Evolutionary conservation across 2,888 invertebrate genomes (phyloP).

Genomic region (Scaptomyza cyrtandrae): DNA sequence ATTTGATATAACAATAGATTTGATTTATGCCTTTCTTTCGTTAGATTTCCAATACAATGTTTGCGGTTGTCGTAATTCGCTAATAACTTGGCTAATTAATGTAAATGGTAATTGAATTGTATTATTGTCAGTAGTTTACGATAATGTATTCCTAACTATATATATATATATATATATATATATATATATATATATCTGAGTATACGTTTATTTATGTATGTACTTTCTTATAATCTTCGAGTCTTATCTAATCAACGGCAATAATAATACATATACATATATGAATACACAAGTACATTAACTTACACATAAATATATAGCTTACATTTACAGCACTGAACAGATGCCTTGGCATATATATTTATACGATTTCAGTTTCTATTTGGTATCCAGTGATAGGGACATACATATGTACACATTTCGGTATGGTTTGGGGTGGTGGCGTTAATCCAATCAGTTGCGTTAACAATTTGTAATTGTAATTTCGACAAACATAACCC

Average conservation of each 20-base stretch:
- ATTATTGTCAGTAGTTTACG: slow-evolving; percentile 84
- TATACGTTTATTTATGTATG: not conserved
- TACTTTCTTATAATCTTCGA: slow-evolving; percentile 8
- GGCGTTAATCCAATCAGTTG: slow-evolving; percentile 56
- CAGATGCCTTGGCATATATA: slow-evolving; percentile 2
- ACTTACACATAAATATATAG: slow-evolving; percentile 10
- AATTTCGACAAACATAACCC: slow-evolving; percentile 58
- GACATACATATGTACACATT: slow-evolving; percentile 21
- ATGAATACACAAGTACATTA: slow-evolving; percentile 15
- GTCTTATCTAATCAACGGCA: slow-evolving; percentile 18
- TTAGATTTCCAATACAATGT: slow-evolving; percentile 16
- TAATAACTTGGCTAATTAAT: slow-evolving; percentile 50
- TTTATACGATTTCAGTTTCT: not conserved
- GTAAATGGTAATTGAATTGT: slow-evolving; percentile 79
- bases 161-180: slow-evolving; percentile 1
- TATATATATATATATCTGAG: slow-evolving; percentile 1
- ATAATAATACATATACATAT: slow-evolving; percentile 18
- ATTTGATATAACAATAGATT: slow-evolving; percentile 59
- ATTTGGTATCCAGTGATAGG: slow-evolving; percentile 4
- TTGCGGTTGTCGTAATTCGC: slow-evolving; percentile 9
- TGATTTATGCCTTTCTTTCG: slow-evolving; percentile 48
- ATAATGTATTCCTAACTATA: slow-evolving; percentile 51
- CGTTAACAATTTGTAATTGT: slow-evolving; percentile 69
- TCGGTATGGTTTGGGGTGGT: not conserved
- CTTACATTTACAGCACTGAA: slow-evolving; percentile 32